phyloP scores from a whole-genome alignment of 2,797 vertebrate genomes.

The Takifugu ocellatus region DNA sequence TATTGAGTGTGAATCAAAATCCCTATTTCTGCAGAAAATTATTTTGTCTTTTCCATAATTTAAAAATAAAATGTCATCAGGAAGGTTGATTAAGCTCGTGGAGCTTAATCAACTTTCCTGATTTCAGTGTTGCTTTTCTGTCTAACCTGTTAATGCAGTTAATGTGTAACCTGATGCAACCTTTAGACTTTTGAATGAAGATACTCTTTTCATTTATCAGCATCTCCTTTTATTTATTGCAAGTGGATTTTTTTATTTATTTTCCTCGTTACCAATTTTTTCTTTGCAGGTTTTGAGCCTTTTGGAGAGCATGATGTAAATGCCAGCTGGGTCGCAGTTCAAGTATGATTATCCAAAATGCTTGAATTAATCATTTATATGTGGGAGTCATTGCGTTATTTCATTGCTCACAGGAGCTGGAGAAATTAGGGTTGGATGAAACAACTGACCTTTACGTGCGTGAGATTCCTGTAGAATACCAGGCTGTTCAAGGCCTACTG shows the following conservation, averaged over 20 bases:
- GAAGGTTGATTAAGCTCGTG: not conserved
- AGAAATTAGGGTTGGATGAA: slow-evolving; percentile 84
- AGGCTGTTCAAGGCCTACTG: slow-evolving; percentile 84
- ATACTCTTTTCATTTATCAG: not conserved
- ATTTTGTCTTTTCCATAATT: not conserved
- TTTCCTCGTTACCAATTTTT: not conserved
- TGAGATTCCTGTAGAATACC: slow-evolving; percentile 92
- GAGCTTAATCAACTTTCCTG: too few species aligned
- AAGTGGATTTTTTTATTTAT: not conserved
- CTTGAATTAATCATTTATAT: slow-evolving; percentile 1
- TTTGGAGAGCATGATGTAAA: slow-evolving; percentile 91
- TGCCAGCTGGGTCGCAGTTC: slow-evolving; percentile 93
- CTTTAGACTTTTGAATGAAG: slow-evolving; percentile 48
- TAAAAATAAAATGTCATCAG: too few species aligned
- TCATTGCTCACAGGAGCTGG: slow-evolving; percentile 78
- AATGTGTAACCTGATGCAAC: slow-evolving; percentile 57
- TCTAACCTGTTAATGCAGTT: slow-evolving; percentile 5
- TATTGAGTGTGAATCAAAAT: too few species aligned
- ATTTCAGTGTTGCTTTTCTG: not conserved
- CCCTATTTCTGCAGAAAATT: not conserved
- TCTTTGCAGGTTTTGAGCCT: slow-evolving; percentile 86
- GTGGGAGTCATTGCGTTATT: not conserved
- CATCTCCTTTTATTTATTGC: not conserved
- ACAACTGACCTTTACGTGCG: slow-evolving; percentile 84
- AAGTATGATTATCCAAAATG: slow-evolving; percentile 73